These are phyloP conservation scores for human (Homo sapiens) DNA, from an alignment of 2,113 vertebrate species.

Conservation along the genomic window GRCh38 chr1:219511001-219511500, in stretches of 20 bases:
- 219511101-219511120: background rate
- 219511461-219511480: background rate
- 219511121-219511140: background rate
- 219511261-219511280: background rate
- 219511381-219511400: background rate
- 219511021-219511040: background rate
- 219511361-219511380: background rate
- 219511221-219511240: background rate
- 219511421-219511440: background rate
- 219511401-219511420: background rate
- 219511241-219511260: background rate
- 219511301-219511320: background rate
- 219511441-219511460: background rate
- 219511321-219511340: background rate
- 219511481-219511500: no score
- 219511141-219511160: background rate
- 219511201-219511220: background rate
- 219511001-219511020: background rate
- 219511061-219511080: background rate
- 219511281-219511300: background rate
- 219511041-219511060: background rate
- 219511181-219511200: background rate
- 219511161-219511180: background rate
- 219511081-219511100: background rate
- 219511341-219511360: background rate